These are phyloP conservation scores for Sylvia atricapilla DNA, from an alignment of 2,113 vertebrate species.

Conservation along the genomic window DNA sequence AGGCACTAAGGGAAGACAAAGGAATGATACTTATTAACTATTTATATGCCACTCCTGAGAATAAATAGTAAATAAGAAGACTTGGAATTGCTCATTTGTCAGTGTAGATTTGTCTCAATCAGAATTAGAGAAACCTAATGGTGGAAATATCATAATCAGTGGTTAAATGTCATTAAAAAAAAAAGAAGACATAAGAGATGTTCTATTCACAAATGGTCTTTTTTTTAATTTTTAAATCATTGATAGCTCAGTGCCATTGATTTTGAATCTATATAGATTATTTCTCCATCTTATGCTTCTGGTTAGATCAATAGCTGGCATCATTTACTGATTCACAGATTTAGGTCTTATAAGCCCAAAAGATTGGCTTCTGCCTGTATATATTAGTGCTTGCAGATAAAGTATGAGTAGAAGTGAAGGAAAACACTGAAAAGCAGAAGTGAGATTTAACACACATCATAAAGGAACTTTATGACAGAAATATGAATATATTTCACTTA, in stretches of 20 bases:
- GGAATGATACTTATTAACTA: constrained; percentile 3
- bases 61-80: background rate
- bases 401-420: background rate
- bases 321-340: background rate
- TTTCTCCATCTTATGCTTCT: background rate
- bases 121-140: background rate
- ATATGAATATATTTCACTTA: background rate
- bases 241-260: background rate
- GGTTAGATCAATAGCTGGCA: background rate
- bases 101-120: background rate
- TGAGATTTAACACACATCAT: background rate
- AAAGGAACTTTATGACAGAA: background rate
- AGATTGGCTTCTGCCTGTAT: background rate
- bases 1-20: background rate
- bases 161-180: background rate
- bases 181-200: background rate
- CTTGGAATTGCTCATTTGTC: background rate
- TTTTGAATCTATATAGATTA: background rate
- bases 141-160: background rate
- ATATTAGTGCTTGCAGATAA: background rate
- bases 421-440: background rate
- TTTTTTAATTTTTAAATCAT: background rate
- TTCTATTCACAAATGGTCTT: background rate
- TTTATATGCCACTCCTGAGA: background rate
- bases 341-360: background rate